A percentile compares a stretch with the other conserved stretches of the same genome.
Evolutionary conservation across 2,797 vertebrate genomes (phyloP).

Genomic region (Tachyglossus aculeatus): DNA sequence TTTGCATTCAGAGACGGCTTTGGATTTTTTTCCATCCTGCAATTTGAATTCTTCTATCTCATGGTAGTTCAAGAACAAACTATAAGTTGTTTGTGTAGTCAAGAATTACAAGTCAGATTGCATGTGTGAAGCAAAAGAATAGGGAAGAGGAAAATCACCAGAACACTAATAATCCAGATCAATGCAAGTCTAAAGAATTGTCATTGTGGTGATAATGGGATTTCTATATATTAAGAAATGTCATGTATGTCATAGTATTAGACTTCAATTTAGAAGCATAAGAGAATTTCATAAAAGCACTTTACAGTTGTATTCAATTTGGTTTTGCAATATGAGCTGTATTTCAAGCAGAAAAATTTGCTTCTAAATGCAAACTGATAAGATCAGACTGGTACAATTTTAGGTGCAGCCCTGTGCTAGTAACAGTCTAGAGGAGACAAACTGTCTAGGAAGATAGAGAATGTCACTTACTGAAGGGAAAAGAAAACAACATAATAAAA

Average conservation of each 20-base stretch:
- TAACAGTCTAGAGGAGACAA: too few relatives aligned
- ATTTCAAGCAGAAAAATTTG: constrained; percentile 6
- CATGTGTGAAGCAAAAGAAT: background rate
- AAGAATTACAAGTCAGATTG: constrained; percentile 1
- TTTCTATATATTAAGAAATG: constrained; percentile 27
- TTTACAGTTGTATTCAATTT: constrained; percentile 13
- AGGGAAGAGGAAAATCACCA: background rate
- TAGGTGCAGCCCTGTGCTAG: background rate
- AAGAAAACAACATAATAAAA: background rate
- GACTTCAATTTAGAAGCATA: constrained; percentile 25
- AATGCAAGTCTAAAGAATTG: background rate
- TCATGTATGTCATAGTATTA: constrained; percentile 19
- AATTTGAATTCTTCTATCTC: background rate
- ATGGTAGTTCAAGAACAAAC: background rate
- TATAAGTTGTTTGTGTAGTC: constrained; percentile 7
- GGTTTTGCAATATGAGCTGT: background rate
- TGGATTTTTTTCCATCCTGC: background rate
- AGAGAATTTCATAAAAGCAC: background rate
- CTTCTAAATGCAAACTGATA: constrained; percentile 8
- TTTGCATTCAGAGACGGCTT: background rate
- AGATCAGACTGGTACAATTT: background rate
- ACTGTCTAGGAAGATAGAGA: background rate
- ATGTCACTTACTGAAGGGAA: background rate
- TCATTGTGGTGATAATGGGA: constrained; percentile 13
- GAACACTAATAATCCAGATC: background rate